phyloP scores from a whole-genome alignment of 2,797 vertebrate species.

The Sebastes taczanowskii region DNA sequence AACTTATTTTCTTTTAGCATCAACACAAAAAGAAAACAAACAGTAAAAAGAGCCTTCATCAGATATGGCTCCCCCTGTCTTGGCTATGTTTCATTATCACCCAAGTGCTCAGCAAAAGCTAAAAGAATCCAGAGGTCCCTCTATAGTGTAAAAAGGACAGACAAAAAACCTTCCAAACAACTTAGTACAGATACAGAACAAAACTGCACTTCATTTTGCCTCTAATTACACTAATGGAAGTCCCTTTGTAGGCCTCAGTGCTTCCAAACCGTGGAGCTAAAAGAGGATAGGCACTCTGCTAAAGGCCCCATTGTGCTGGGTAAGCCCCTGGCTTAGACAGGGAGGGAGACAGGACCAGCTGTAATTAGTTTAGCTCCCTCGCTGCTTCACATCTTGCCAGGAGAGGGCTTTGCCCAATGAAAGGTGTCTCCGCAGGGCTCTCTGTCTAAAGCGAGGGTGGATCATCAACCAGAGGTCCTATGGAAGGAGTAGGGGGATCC shows the following conservation, averaged over 20 bases:
- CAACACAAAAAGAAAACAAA: conserved; percentile 59
- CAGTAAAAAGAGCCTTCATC: conserved; percentile 35
- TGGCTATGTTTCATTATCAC: conserved; percentile 60
- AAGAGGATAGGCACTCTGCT: conserved; percentile 68
- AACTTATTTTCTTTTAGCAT: conserved; percentile 54
- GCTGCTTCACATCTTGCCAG: conserved; percentile 70
- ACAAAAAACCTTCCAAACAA: conserved; percentile 67
- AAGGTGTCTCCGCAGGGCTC: conserved; percentile 76
- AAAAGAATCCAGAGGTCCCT: conserved; percentile 57
- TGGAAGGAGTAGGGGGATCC: conserved; percentile 36
- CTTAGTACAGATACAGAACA: conserved; percentile 67
- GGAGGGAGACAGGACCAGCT: conserved; percentile 59
- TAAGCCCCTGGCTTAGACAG: conserved; percentile 77
- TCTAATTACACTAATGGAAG: conserved; percentile 86
- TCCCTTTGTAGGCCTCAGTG: conserved; percentile 72
- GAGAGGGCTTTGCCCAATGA: conserved; percentile 72
- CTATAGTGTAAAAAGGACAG: conserved; percentile 37
- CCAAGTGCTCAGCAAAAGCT: conserved; percentile 56
- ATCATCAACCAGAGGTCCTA: conserved; percentile 51
- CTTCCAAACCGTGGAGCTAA: conserved; percentile 66
- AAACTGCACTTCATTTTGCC: conserved; percentile 79
- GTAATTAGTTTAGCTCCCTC: conserved; percentile 83
- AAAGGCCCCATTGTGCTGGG: conserved; percentile 79
- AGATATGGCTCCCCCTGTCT: conserved; percentile 36
- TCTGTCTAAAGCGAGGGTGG: conserved; percentile 55